Conservation (phyloP, 1,140 invertebrate species). For the Drosophila erecta region DNA sequence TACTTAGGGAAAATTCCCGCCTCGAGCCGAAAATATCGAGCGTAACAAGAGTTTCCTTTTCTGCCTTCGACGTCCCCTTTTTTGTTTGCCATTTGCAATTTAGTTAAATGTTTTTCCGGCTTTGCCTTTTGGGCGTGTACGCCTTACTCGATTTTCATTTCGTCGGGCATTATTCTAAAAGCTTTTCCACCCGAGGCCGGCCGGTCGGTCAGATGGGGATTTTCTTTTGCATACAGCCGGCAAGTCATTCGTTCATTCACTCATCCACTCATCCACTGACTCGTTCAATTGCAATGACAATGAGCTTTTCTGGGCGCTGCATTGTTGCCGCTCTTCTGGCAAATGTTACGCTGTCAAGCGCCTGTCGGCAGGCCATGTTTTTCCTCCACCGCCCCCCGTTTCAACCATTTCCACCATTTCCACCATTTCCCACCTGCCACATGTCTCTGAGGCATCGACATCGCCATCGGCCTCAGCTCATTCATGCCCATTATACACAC, state of each 20-base stretch:
- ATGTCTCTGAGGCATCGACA: constrained; percentile 45
- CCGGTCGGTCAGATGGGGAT: constrained; percentile 5
- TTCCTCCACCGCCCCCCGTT: constrained; percentile 3
- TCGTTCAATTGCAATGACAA: constrained; percentile 73
- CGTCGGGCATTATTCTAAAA: constrained; percentile 64
- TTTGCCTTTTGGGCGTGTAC: constrained; percentile 37
- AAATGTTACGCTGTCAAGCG: constrained; percentile 74
- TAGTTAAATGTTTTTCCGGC: constrained; percentile 62
- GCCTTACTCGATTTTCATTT: constrained; percentile 44
- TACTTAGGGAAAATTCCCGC: constrained; percentile 9
- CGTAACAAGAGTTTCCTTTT: constrained; percentile 36
- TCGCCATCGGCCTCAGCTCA: constrained; percentile 24
- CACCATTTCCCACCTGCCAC: constrained; percentile 61
- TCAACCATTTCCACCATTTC: neutral
- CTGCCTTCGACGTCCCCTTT: neutral
- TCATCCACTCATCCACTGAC: constrained; percentile 42
- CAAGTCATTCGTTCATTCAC: constrained; percentile 41
- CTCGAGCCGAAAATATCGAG: constrained; percentile 41
- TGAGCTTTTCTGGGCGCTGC: constrained; percentile 34
- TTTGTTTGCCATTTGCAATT: constrained; percentile 52
- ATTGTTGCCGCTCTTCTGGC: constrained; percentile 51
- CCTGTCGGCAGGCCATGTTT: constrained; percentile 54
- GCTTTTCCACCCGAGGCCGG: constrained; percentile 33
- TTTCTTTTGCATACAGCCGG: constrained; percentile 36
- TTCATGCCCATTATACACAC: constrained; percentile 73